Percentiles rank a stretch among this genome's conserved stretches.
phyloP scores from a whole-genome alignment of 2,797 vertebrate genomes.

The Phoxinus dragarum region DNA sequence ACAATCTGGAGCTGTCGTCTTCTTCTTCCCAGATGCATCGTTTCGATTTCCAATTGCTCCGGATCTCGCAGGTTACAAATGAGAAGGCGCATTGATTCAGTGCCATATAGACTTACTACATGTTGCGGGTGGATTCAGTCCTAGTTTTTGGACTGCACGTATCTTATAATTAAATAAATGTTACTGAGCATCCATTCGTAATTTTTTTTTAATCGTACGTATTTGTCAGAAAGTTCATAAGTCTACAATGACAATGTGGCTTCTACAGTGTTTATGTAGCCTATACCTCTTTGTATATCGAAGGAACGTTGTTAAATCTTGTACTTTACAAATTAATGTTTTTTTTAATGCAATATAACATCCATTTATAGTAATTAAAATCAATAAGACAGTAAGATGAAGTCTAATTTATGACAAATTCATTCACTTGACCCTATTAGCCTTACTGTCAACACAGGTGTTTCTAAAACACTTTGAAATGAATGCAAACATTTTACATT shows the following conservation, averaged over 20 bases:
- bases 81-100: slow-evolving; percentile 68
- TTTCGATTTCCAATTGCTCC: slow-evolving; percentile 59
- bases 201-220: neutral
- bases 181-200: neutral
- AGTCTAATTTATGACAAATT: neutral
- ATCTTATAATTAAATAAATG: neutral
- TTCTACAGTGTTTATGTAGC: neutral
- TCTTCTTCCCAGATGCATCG: slow-evolving; percentile 55
- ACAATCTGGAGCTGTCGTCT: slow-evolving; percentile 3
- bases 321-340: neutral
- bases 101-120: slow-evolving; percentile 54
- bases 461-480: neutral
- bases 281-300: neutral
- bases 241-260: neutral
- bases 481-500: neutral
- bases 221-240: slow-evolving; percentile 18
- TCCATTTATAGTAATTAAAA: neutral
- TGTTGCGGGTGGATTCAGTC: slow-evolving; percentile 61
- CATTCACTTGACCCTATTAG: neutral
- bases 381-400: neutral
- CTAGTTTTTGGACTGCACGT: slow-evolving; percentile 10
- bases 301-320: neutral
- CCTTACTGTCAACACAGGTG: neutral
- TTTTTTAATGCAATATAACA: neutral
- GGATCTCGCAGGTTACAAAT: slow-evolving; percentile 63